Conservation (phyloP, 2,113 vertebrate genomes). For the Diglossa brunneiventris region DNA sequence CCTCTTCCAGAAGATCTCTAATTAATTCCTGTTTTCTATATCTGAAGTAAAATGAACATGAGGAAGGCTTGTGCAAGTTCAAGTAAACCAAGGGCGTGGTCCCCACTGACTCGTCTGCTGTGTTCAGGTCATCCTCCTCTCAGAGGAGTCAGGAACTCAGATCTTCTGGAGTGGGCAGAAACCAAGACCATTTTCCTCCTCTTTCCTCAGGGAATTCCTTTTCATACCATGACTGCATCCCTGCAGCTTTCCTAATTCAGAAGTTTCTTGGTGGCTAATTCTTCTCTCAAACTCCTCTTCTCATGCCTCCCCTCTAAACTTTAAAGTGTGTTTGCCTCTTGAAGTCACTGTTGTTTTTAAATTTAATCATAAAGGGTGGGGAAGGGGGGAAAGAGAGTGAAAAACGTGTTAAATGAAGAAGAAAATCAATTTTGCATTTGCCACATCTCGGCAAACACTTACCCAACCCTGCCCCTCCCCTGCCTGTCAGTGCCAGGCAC, state of each 20-base stretch:
- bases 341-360: conserved; percentile 21
- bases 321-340: background rate
- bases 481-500: conserved; percentile 11
- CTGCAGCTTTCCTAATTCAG: background rate
- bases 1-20: background rate
- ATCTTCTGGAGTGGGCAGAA: background rate
- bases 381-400: background rate
- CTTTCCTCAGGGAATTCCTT: background rate
- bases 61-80: background rate
- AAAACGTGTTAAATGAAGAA: conserved; percentile 44
- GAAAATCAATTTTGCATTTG: conserved; percentile 60
- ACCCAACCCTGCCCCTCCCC: conserved; percentile 1
- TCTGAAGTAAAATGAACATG: background rate
- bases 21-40: background rate
- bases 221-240: background rate
- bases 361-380: conserved; percentile 32
- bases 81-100: background rate
- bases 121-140: background rate
- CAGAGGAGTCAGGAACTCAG: background rate
- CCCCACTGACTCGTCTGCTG: background rate
- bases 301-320: background rate
- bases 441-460: conserved; percentile 30
- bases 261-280: background rate
- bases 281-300: background rate
- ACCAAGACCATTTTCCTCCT: background rate